Percentiles rank a stretch among this genome's conserved stretches.
Evolutionary conservation across 2,113 vertebrate genomes (phyloP).

Genomic region (Paradoxurus hermaphroditus): DNA sequence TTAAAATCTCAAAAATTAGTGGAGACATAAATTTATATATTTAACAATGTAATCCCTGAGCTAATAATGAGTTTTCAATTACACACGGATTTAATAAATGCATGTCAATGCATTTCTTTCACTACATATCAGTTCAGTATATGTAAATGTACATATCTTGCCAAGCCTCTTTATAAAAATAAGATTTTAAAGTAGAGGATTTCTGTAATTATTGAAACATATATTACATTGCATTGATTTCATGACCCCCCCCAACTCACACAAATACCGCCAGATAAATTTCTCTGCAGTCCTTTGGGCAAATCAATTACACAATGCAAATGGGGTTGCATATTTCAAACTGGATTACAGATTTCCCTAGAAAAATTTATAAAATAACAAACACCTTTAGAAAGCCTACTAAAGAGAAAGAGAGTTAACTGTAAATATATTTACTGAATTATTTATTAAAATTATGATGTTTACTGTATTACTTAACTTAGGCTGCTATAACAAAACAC

Average conservation of each 20-base stretch:
- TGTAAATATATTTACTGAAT: neutral
- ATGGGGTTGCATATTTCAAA: constrained; percentile 12
- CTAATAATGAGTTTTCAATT: constrained; percentile 9
- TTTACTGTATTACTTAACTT: neutral
- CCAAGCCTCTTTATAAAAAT: neutral
- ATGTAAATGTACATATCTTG: neutral
- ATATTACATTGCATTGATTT: neutral
- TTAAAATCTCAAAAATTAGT: neutral
- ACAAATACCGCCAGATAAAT: neutral
- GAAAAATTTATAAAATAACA: constrained; percentile 27
- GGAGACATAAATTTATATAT: neutral
- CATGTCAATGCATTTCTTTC: neutral
- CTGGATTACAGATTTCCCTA: neutral
- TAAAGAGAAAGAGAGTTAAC: neutral
- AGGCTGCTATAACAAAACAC: neutral
- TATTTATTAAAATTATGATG: neutral
- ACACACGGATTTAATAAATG: neutral
- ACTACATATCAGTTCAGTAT: neutral
- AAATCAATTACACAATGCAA: constrained; percentile 62
- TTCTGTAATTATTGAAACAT: neutral
- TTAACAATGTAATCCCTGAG: neutral
- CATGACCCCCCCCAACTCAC: neutral
- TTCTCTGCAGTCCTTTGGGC: constrained; percentile 3
- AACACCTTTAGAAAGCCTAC: neutral
- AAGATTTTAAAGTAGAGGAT: neutral